Conservation (phyloP, 1,140 invertebrate species). For the Pararge aegeria region DNA sequence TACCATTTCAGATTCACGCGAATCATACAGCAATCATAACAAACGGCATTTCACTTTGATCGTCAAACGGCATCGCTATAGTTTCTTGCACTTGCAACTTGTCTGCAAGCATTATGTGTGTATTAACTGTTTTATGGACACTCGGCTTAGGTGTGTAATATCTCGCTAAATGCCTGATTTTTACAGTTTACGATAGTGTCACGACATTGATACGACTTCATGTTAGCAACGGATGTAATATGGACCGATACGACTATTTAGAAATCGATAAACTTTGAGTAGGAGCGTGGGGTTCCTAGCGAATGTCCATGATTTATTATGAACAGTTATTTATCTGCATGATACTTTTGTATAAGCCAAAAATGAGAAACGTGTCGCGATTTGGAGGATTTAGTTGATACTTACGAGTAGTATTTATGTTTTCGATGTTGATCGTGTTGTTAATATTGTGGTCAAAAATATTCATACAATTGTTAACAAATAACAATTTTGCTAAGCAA, state of each 20-base stretch:
- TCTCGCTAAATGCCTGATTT: conserved; percentile 25
- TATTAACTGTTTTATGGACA: conserved; percentile 59
- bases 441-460: too few relatives aligned
- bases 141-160: conserved; percentile 41
- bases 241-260: neutral
- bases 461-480: too few relatives aligned
- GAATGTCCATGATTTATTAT: too few relatives aligned
- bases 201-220: neutral
- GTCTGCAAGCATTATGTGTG: conserved; percentile 45
- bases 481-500: too few relatives aligned
- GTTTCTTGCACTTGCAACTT: conserved; percentile 61
- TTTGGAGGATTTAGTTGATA: too few relatives aligned
- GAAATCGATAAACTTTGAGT: neutral
- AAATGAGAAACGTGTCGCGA: too few relatives aligned
- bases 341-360: too few relatives aligned
- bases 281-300: too few relatives aligned
- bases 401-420: too few relatives aligned
- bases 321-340: too few relatives aligned
- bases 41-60: conserved; percentile 40
- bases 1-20: neutral
- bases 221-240: neutral
- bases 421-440: too few relatives aligned
- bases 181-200: neutral
- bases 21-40: conserved; percentile 24
- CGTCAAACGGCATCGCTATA: conserved; percentile 35